A percentile compares a stretch with the other conserved stretches of the same genome.
Evolutionary conservation across 2,797 vertebrate genomes (phyloP).

Genomic region (Odontamblyopus lacepedii): DNA sequence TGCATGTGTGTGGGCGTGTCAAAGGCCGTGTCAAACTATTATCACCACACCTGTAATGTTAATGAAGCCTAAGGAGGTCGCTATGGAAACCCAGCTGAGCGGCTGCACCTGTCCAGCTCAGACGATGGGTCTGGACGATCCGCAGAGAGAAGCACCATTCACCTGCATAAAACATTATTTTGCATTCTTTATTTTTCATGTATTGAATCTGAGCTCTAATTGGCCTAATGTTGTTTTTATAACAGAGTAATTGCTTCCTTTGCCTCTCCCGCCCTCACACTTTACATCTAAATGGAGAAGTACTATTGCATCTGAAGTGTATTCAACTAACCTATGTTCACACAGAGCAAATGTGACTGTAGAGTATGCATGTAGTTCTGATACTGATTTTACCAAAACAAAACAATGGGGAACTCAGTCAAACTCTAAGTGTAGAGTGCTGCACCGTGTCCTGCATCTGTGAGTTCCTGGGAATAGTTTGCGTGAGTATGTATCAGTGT

Average conservation of each 20-base stretch:
- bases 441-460: conserved; percentile 31
- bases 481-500: conserved; percentile 21
- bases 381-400: conserved; percentile 18
- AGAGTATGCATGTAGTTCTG: conserved; percentile 14
- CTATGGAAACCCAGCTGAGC: conserved; percentile 68
- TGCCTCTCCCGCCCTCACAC: conserved; percentile 49
- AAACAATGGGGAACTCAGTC: conserved; percentile 30
- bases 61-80: conserved; percentile 73
- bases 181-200: conserved; percentile 40
- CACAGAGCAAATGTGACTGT: conserved; percentile 48
- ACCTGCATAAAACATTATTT: conserved; percentile 57
- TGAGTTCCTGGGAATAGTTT: conserved; percentile 25
- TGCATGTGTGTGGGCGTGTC: conserved; percentile 42
- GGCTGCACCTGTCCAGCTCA: conserved; percentile 61
- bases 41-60: conserved; percentile 72
- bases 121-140: conserved; percentile 20
- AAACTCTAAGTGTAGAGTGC: conserved; percentile 31
- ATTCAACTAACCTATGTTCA: conserved; percentile 10
- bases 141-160: conserved; percentile 47
- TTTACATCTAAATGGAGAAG: conserved; percentile 37
- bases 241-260: conserved; percentile 52
- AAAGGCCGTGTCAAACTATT: conserved; percentile 59
- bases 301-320: conserved; percentile 25
- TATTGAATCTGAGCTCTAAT: conserved; percentile 55
- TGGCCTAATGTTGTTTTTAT: conserved; percentile 56